These are phyloP conservation scores for Platycercus adscitus DNA, from an alignment of 2,113 vertebrate species.

Conservation along the genomic window DNA sequence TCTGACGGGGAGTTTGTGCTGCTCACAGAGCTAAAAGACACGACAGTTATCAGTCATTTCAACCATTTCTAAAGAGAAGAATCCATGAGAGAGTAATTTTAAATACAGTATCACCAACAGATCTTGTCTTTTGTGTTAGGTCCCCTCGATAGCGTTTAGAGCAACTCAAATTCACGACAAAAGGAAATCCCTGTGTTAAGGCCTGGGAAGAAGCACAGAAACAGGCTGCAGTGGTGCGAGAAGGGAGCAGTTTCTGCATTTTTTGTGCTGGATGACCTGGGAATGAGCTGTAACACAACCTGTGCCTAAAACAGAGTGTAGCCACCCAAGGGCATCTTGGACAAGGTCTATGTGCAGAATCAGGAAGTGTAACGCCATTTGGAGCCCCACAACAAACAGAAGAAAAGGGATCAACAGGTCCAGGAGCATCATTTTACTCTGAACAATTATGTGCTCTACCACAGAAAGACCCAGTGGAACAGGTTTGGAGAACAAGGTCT, in stretches of 20 bases:
- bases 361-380: fast-evolving
- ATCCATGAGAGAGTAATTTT: not conserved
- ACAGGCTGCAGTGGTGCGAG: fast-evolving
- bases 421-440: not conserved
- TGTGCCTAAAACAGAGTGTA: fast-evolving
- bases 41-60: not conserved
- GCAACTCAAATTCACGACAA: not conserved
- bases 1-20: not conserved
- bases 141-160: not conserved
- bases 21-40: not conserved
- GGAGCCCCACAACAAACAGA: not conserved
- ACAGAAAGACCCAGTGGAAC: fast-evolving
- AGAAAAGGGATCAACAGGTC: too few relatives aligned
- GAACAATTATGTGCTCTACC: fast-evolving
- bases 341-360: fast-evolving
- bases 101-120: not conserved
- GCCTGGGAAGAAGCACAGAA: not conserved
- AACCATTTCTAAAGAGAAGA: not conserved
- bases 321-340: fast-evolving
- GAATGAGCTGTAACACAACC: not conserved
- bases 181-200: not conserved
- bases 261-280: not conserved
- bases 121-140: not conserved
- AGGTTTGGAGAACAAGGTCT: not conserved
- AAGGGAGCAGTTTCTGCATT: not conserved